A percentile compares a stretch with the other conserved stretches of the same genome.
phyloP scores from a whole-genome alignment of 2,797 vertebrate species.

The Alfaro cultratus region DNA sequence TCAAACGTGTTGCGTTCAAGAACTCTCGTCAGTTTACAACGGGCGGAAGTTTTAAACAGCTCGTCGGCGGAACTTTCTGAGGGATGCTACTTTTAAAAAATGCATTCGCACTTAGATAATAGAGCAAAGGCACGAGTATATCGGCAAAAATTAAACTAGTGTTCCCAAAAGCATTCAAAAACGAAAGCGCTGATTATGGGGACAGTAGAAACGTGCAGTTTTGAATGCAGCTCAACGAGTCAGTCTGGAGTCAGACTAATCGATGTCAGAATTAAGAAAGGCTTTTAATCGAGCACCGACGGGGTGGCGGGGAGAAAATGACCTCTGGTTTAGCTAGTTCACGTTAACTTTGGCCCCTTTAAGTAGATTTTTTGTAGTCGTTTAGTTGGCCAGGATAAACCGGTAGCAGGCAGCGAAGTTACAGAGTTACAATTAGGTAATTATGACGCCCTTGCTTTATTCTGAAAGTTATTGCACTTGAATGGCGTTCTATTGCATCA shows the following conservation, averaged over 20 bases:
- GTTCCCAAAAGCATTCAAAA: rapidly evolving
- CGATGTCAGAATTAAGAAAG: constrained; percentile 55
- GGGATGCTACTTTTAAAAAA: background rate
- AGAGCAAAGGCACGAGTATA: rapidly evolving
- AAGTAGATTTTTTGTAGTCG: background rate
- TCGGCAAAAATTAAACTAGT: rapidly evolving
- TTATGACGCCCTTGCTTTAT: background rate
- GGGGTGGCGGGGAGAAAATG: constrained; percentile 33
- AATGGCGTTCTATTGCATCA: constrained; percentile 47
- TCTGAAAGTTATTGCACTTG: constrained; percentile 24
- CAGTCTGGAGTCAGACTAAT: constrained; percentile 59
- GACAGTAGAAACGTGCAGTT: background rate
- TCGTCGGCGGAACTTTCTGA: background rate
- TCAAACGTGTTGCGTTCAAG: constrained; percentile 63
- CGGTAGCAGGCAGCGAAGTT: background rate
- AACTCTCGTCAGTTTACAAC: constrained; percentile 56
- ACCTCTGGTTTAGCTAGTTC: constrained; percentile 42
- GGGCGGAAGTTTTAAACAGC: constrained; percentile 1
- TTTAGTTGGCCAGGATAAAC: background rate
- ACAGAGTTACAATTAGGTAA: constrained; percentile 16
- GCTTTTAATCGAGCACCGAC: constrained; percentile 62
- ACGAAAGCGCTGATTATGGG: background rate
- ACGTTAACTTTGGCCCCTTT: background rate
- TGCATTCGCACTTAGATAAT: rapidly evolving
- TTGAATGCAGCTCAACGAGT: constrained; percentile 61